Evolutionary conservation across 2,888 invertebrate genomes (phyloP).

Genomic region (Rhaphigaster nebulosa): DNA sequence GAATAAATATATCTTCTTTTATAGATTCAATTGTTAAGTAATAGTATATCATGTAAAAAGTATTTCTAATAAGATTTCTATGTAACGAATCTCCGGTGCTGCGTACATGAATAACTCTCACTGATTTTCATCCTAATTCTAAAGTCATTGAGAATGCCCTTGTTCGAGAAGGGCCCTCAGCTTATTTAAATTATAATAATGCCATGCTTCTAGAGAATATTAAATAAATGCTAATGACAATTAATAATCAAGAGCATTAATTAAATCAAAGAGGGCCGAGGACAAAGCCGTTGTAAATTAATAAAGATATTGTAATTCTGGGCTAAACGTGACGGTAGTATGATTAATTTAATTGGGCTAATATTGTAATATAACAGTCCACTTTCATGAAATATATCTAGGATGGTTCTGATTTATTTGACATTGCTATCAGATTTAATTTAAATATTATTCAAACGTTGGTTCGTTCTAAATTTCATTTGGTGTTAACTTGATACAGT

Average conservation of each 20-base stretch:
- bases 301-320: neutral
- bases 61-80: too few species aligned
- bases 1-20: too few species aligned
- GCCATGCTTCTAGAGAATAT: neutral
- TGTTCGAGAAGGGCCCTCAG: neutral
- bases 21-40: too few species aligned
- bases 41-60: too few species aligned
- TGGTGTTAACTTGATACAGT: too few species aligned
- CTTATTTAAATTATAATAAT: neutral
- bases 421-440: neutral
- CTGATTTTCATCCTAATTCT: too few species aligned
- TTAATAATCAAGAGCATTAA: neutral
- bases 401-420: neutral
- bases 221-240: conserved; percentile 1
- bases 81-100: too few species aligned
- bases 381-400: neutral
- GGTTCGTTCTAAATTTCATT: too few species aligned
- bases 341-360: neutral
- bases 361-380: neutral
- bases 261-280: neutral
- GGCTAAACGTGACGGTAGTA: neutral
- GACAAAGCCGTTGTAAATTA: neutral
- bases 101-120: too few species aligned
- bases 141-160: neutral
- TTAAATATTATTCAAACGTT: too few species aligned